phyloP scores from a whole-genome alignment of 2,113 vertebrate genomes.

The Apeltes quadracus region DNA sequence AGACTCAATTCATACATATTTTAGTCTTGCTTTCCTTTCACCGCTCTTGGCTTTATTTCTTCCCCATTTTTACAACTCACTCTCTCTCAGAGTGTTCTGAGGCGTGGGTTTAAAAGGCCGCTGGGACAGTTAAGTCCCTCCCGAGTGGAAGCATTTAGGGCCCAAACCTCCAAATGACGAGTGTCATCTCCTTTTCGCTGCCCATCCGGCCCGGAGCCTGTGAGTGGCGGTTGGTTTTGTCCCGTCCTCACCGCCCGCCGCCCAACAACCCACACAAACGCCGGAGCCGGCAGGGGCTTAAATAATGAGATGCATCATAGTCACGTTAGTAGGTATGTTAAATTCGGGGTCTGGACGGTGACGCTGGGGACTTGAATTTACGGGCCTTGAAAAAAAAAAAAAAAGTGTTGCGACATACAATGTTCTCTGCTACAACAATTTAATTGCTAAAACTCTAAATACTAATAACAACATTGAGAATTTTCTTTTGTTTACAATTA shows the following conservation, averaged over 20 bases:
- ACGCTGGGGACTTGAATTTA: constrained; percentile 53
- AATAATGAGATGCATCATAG: constrained; percentile 65
- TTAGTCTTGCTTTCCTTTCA: constrained; percentile 31
- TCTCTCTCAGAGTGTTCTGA: constrained; percentile 31
- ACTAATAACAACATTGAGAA: constrained; percentile 18
- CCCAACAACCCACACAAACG: constrained; percentile 66
- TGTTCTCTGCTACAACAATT: constrained; percentile 30
- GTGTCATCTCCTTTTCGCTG: constrained; percentile 62
- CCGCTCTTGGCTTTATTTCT: constrained; percentile 30
- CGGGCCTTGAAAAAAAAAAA: constrained; percentile 29
- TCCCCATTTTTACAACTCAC: constrained; percentile 46
- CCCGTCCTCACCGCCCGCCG: constrained; percentile 59
- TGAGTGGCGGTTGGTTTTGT: constrained; percentile 63
- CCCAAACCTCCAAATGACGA: constrained; percentile 73
- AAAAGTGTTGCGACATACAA: constrained; percentile 10
- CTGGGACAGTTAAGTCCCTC: constrained; percentile 59
- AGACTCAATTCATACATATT: constrained; percentile 31
- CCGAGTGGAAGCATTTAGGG: constrained; percentile 62
- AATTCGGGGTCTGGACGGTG: constrained; percentile 50
- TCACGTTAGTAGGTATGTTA: constrained; percentile 53
- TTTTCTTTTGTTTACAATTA: not conserved
- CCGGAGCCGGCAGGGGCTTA: constrained; percentile 43
- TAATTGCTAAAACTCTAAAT: constrained; percentile 32
- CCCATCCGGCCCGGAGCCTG: constrained; percentile 61
- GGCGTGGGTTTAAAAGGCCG: constrained; percentile 55